A percentile compares a stretch with the other conserved stretches of the same genome.
phyloP scores from a whole-genome alignment of 2,888 invertebrate species.

The Serripes groenlandicus region DNA sequence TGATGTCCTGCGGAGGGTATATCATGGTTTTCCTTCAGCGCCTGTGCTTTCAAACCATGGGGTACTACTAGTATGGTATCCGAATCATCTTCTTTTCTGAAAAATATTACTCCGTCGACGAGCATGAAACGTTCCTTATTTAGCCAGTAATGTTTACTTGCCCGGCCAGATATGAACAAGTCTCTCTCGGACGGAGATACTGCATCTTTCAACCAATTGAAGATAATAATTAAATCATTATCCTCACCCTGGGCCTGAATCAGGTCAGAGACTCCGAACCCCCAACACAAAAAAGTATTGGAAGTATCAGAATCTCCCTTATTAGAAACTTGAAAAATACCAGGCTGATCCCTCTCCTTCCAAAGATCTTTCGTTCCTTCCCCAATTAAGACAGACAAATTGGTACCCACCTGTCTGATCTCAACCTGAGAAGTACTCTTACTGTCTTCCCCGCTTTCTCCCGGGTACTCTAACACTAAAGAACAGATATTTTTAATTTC shows the following conservation, averaged over 20 bases:
- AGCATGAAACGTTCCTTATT: constrained; percentile 19
- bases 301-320: no score
- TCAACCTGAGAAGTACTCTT: no score
- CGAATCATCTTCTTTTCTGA: not conserved
- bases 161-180: not conserved
- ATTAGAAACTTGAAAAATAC: no score
- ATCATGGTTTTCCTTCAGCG: constrained; percentile 8
- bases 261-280: not conserved
- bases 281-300: no score
- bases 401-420: no score
- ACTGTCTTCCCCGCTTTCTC: no score
- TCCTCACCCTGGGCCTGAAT: constrained; percentile 4
- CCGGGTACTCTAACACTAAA: no score
- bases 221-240: not conserved
- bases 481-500: no score
- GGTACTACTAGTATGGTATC: constrained; percentile 9
- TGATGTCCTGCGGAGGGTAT: constrained; percentile 43
- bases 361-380: no score
- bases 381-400: no score
- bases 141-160: constrained; percentile 21
- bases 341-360: no score
- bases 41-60: not conserved
- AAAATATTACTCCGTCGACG: constrained; percentile 8
- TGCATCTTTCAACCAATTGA: not conserved
- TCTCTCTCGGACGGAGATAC: not conserved